Conservation (phyloP, 2,888 invertebrate genomes). For the Hirtodrosophila cameraria region DNA sequence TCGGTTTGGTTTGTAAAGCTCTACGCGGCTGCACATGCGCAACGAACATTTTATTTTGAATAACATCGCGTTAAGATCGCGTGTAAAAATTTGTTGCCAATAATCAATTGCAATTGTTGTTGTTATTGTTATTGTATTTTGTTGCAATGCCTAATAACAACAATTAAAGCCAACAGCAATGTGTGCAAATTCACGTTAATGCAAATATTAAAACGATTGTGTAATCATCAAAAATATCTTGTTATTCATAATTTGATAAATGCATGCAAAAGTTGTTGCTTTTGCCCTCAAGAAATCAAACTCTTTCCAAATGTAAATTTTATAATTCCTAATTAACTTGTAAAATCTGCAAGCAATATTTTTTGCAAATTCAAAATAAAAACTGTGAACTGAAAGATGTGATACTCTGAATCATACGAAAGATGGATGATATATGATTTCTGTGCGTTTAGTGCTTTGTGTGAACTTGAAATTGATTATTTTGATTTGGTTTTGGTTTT, state of each 20-base stretch:
- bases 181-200: conserved; percentile 51
- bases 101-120: conserved; percentile 55
- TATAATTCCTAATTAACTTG: conserved; percentile 33
- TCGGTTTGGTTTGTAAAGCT: conserved; percentile 12
- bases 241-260: conserved; percentile 26
- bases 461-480: conserved; percentile 26
- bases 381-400: conserved; percentile 5
- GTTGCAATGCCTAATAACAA: conserved; percentile 56
- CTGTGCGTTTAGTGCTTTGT: conserved; percentile 16
- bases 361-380: conserved; percentile 10
- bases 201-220: conserved; percentile 30
- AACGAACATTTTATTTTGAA: conserved; percentile 19
- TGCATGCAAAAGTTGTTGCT: conserved; percentile 26
- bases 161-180: conserved; percentile 37
- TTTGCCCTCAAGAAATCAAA: conserved; percentile 26
- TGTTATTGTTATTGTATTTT: conserved; percentile 27
- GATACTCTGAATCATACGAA: conserved; percentile 17
- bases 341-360: conserved; percentile 23
- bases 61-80: conserved; percentile 40
- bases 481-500: conserved; percentile 9
- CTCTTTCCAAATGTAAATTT: no score
- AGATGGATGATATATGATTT: conserved; percentile 16
- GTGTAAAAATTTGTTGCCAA: conserved; percentile 49
- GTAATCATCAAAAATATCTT: conserved; percentile 28
- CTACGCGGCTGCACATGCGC: conserved; percentile 50